Evolutionary conservation across 2,888 invertebrate species (phyloP).

Genomic region (Opisthograptis luteolata): DNA sequence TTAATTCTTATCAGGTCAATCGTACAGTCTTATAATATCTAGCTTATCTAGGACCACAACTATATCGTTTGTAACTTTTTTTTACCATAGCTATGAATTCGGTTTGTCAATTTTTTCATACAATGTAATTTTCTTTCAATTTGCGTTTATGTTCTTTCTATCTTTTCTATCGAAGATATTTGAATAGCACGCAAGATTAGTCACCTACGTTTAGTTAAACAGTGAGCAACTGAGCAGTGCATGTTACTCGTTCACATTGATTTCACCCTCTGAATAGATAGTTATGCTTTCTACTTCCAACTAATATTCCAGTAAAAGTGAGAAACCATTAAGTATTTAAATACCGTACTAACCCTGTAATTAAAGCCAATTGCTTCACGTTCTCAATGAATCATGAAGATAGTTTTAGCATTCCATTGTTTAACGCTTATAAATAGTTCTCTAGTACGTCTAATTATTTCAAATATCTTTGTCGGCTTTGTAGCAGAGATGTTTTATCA

Average conservation of each 20-base stretch:
- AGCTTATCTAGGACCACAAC: no score
- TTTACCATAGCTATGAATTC: constrained; percentile 3
- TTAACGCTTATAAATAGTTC: constrained; percentile 9
- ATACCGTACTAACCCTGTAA: constrained; percentile 18
- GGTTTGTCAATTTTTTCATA: constrained; percentile 5
- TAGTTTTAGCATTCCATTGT: constrained; percentile 9
- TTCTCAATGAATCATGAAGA: constrained; percentile 19
- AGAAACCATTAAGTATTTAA: constrained; percentile 29
- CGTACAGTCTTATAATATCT: no score
- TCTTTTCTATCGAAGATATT: constrained; percentile 18
- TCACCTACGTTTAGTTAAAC: constrained; percentile 37
- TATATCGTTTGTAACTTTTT: neutral
- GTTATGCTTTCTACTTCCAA: constrained; percentile 62
- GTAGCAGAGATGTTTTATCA: constrained; percentile 1
- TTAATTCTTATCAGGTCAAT: no score
- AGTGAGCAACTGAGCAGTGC: no score
- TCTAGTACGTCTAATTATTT: neutral
- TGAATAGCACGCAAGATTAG: constrained; percentile 56
- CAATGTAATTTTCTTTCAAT: constrained; percentile 15
- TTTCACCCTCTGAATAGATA: constrained; percentile 64
- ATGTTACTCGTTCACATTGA: constrained; percentile 55
- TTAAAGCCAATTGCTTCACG: constrained; percentile 24
- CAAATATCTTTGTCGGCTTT: constrained; percentile 2
- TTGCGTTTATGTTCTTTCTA: constrained; percentile 11
- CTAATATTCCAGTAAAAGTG: constrained; percentile 34